Percentiles rank a stretch among this genome's conserved stretches.
Conservation (phyloP, 2,888 invertebrate genomes). For the Cataglyphis albicans region DNA sequence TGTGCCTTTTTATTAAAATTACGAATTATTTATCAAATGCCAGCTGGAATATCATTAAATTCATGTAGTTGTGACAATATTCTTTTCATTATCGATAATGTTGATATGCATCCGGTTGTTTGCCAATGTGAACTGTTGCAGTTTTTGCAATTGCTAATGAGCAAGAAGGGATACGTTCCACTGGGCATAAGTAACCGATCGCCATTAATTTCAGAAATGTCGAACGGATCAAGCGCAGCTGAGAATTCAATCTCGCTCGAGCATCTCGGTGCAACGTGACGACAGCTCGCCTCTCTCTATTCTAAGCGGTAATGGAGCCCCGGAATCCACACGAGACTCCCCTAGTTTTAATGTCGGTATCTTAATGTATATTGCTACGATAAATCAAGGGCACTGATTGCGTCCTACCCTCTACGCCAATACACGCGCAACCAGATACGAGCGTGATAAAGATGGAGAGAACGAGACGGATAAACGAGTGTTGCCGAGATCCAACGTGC, state of each 20-base stretch:
- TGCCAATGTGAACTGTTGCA: background rate
- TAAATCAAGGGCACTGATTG: slow-evolving; percentile 86
- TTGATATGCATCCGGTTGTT: background rate
- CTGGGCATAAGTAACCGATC: slow-evolving; percentile 18
- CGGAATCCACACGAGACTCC: slow-evolving; percentile 82
- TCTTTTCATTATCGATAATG: background rate
- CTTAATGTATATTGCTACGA: slow-evolving; percentile 86
- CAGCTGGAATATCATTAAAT: background rate
- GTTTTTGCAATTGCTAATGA: slow-evolving; percentile 20
- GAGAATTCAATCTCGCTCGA: slow-evolving; percentile 72
- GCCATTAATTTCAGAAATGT: slow-evolving; percentile 50
- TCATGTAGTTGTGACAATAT: background rate
- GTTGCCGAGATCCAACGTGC: slow-evolving; percentile 68
- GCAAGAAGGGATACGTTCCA: background rate
- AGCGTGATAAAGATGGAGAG: slow-evolving; percentile 50
- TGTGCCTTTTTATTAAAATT: slow-evolving; percentile 1
- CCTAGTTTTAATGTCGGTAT: slow-evolving; percentile 86
- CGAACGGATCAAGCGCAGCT: slow-evolving; percentile 42
- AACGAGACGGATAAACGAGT: slow-evolving; percentile 56
- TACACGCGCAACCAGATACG: slow-evolving; percentile 59
- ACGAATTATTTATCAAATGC: background rate
- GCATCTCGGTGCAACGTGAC: slow-evolving; percentile 66
- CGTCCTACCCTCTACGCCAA: slow-evolving; percentile 80
- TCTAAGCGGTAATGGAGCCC: slow-evolving; percentile 79
- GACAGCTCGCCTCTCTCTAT: slow-evolving; percentile 70